phyloP scores from a whole-genome alignment of 2,113 vertebrate genomes.

The Lepus americanus region DNA sequence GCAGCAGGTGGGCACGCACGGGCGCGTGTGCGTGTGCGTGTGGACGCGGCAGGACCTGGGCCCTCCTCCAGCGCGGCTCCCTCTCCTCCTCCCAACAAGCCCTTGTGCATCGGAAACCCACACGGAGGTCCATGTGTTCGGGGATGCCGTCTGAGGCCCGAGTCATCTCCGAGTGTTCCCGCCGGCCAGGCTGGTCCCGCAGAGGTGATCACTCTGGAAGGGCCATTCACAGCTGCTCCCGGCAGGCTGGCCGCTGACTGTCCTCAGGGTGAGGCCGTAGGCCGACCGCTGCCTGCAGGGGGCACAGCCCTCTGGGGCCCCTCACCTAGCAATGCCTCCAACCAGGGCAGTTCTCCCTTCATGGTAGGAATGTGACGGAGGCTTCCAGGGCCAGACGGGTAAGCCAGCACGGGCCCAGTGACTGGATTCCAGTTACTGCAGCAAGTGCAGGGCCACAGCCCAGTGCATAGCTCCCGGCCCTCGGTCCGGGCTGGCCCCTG shows the following conservation, averaged over 20 bases:
- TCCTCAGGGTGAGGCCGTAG: not conserved
- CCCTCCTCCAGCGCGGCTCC: not conserved
- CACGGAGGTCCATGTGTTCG: not conserved
- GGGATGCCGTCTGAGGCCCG: slow-evolving; percentile 23
- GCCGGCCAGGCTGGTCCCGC: not conserved
- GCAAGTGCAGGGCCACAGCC: not conserved
- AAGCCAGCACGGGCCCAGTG: not conserved
- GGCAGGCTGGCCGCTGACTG: not conserved
- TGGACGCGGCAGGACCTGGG: not conserved
- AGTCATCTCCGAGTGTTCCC: not conserved
- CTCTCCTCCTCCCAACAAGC: not conserved
- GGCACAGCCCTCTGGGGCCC: not conserved
- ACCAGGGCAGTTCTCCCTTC: not conserved
- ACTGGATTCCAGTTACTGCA: slow-evolving; percentile 44
- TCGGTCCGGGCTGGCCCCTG: not conserved
- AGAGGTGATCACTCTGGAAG: not conserved
- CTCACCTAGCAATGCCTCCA: not conserved
- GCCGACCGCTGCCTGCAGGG: not conserved
- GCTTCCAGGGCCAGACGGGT: not conserved
- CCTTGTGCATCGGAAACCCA: not conserved
- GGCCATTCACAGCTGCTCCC: too few species aligned
- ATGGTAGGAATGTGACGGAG: not conserved
- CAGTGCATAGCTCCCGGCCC: not conserved
- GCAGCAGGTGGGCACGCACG: slow-evolving; percentile 73
- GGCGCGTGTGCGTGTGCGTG: slow-evolving; percentile 55